Evolutionary conservation across 2,888 invertebrate species (phyloP).

Genomic region (Caenorhabditis plicata): DNA sequence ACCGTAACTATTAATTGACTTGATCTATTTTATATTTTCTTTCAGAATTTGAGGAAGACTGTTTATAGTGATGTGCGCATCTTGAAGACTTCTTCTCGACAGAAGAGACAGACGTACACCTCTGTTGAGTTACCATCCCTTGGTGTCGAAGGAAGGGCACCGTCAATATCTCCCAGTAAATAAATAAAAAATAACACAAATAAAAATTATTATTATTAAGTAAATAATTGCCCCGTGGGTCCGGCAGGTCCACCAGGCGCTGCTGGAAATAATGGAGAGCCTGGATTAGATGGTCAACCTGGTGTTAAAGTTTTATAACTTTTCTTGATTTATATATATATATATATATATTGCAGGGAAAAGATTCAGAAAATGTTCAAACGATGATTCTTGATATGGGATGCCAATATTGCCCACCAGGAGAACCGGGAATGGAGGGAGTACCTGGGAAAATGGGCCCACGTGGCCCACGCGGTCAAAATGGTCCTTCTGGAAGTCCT

Average conservation of each 20-base stretch:
- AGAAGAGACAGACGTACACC: conserved; percentile 26
- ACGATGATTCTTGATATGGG: conserved; percentile 25
- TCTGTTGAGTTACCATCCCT: conserved; percentile 27
- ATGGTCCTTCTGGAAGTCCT: conserved; percentile 26
- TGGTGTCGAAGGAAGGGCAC: conserved; percentile 32
- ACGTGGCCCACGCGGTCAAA: conserved; percentile 33
- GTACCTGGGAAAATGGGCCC: conserved; percentile 29
- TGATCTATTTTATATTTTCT: background rate
- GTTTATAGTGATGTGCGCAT: no score
- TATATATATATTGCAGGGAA: no score
- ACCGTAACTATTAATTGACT: conserved; percentile 9
- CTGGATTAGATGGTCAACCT: conserved; percentile 23
- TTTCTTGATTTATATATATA: no score
- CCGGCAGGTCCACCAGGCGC: conserved; percentile 34
- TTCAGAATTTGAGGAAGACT: no score
- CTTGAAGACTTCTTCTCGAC: conserved; percentile 1
- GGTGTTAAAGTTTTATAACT: no score
- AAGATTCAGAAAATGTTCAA: conserved; percentile 14
- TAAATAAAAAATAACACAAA: background rate
- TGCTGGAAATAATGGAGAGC: conserved; percentile 16
- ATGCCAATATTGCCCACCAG: conserved; percentile 41
- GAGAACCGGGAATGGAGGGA: conserved; percentile 39
- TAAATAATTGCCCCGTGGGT: conserved; percentile 38
- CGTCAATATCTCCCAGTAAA: conserved; percentile 29
- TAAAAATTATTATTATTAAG: conserved; percentile 4